Base-by-base conservation (phyloP, 2,113 vertebrate species). In the Eonycteris spelaea region DNA sequence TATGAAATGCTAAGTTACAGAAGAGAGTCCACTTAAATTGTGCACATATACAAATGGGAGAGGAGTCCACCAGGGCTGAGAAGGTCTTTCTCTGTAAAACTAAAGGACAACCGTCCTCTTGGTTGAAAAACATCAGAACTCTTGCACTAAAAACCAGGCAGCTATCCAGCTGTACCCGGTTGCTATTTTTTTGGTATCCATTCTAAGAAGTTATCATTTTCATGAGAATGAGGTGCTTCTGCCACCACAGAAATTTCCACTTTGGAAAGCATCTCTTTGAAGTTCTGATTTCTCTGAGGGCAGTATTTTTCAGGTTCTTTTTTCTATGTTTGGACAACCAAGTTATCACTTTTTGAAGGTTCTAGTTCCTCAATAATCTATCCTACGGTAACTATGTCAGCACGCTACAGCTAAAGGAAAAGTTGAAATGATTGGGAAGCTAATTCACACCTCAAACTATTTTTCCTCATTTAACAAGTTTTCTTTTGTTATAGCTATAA, bases 201-300 rank as follows among this genome's bases (percentile, higher is more conserved):
- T 95, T 97, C 95, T 97, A 96, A 96, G 97, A 97, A 97, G 96
- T 95, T 91, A 63, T 95, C 95, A 97, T 97, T 97, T 97, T 96
- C 95, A 91, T 87, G 88, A 90, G 75, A 96, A 95, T 95, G 94
- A 96, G 75, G 91, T 95, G 82, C 92, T 95, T 93, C 90, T 95
- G 77, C 19, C 22, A 80, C 95, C 90, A 95, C 93, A 95, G 82
- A 78, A 79, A 93, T 86, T 95, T 95, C 94, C 91, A 91, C 88
- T 95, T 96, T 88, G 85, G 94, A 97, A 97, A 94, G 70, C 33
- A 88, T 78, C 19, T 86, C 96, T 85, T 94, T 96, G 80, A 48
- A 92, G 86, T 19, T 96, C 74, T 94, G 77, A 92, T 94, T 97
- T 97, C 67, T 91, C 43, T 24, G 18, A 90, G 67, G 43, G 33